Conservation (phyloP, 1,140 invertebrate species). For the Zaprionus nigranus region DNA sequence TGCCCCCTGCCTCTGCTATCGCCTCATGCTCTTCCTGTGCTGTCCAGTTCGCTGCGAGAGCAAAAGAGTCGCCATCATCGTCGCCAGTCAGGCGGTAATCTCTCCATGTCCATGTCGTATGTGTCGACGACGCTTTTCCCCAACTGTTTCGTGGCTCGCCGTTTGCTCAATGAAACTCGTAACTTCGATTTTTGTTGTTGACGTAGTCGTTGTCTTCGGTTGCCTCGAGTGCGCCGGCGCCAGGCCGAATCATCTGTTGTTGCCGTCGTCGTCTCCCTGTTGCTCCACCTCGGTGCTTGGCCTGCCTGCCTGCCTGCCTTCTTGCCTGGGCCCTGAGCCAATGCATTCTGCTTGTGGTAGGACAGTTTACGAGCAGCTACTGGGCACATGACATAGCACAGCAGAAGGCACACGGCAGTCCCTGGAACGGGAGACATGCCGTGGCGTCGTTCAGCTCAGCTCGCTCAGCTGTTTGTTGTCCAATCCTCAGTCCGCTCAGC, state of each 20-base stretch:
- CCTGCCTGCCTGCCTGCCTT: conserved; percentile 12
- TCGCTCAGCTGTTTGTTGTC: conserved; percentile 62
- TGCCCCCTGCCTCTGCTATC: conserved; percentile 42
- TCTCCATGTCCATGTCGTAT: conserved; percentile 57
- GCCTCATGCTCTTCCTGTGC: conserved; percentile 26
- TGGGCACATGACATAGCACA: conserved; percentile 7
- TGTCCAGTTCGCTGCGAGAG: conserved; percentile 38
- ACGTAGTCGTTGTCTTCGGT: conserved; percentile 55
- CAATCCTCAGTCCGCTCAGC: conserved; percentile 45
- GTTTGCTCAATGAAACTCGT: conserved; percentile 79
- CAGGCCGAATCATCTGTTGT: conserved; percentile 72
- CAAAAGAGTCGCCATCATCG: conserved; percentile 39
- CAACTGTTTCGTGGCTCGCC: conserved; percentile 42
- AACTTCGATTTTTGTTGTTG: conserved; percentile 66
- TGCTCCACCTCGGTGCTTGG: conserved; percentile 5
- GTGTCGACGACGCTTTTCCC: conserved; percentile 54
- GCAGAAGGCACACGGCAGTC: not conserved
- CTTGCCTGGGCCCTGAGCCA: conserved; percentile 57
- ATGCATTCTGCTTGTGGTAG: conserved; percentile 81
- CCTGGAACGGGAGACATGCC: conserved; percentile 10
- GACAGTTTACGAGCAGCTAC: conserved; percentile 50
- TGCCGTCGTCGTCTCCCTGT: conserved; percentile 45
- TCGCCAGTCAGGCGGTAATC: conserved; percentile 73
- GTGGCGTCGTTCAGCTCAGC: conserved; percentile 30
- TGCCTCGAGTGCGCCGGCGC: conserved; percentile 46